Evolutionary conservation across 2,113 vertebrate species (phyloP), one percentile per base, ranked within the genome.

Genomic region (Osmerus eperlanus): DNA sequence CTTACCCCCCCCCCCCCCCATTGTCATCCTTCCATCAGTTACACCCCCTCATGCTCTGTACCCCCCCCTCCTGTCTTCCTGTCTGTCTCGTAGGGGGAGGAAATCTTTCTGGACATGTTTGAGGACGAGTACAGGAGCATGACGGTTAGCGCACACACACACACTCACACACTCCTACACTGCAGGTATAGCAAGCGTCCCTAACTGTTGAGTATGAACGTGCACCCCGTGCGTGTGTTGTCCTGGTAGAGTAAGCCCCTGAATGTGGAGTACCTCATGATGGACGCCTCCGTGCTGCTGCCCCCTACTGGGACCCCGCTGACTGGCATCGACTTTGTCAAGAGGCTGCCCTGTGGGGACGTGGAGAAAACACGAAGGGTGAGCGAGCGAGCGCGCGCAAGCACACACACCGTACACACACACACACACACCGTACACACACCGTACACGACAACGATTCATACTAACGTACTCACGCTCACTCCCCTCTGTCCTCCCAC

Each of bases 91-190:
- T 87, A 99, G 97, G 97, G 97, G 52, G 97, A 99, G 87, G 97
- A 99, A 80, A 98, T 99, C 78, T 99, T 99, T 75, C 85, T 99
- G 90, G 97, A 99, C 88, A 98, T 99, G 96, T 99, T 99, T 91
- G 97, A 99, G 88, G 97, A 99, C 51, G 97, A 99, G 69, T 97
- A 97, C 88, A 92, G 97, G 80, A 97, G 94, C 82, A 98, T 99
- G 97, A 98, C 92, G 55, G 97, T 99, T 77, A 94, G 95, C 66
- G 29, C 51, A 29, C 66, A 16, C 66, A 0, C 66, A 53, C 41
- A 21, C 36, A 19, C 65, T 23, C 51, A 14, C n/a, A 25, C 13
- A 4, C 21, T 53, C 19, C 23, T 13, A 62, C 19, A 21, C 2
- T 60, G 12, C 63, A 21, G 25, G 12, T 14, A 25, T 68, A 54